A percentile compares a stretch with the other conserved stretches of the same genome.
Evolutionary conservation across 2,888 invertebrate species (phyloP).

Genomic region (Xanthia togata): DNA sequence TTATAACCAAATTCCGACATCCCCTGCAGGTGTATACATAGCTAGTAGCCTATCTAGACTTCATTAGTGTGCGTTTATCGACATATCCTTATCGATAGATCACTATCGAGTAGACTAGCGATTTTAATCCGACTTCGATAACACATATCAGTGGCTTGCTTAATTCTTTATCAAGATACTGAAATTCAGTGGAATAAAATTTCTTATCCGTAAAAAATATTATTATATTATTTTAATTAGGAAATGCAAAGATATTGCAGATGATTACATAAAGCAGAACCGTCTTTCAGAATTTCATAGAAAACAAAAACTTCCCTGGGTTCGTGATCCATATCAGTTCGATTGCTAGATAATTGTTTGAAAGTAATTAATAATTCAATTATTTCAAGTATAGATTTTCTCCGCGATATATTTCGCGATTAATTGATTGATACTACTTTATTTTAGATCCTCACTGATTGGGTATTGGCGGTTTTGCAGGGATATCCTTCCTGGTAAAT

Average conservation of each 20-base stretch:
- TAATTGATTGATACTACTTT: slow-evolving; percentile 34
- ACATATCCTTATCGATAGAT: slow-evolving; percentile 77
- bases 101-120: slow-evolving; percentile 77
- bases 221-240: slow-evolving; percentile 16
- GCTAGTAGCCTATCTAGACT: slow-evolving; percentile 55
- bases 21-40: slow-evolving; percentile 51
- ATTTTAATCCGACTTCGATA: slow-evolving; percentile 84
- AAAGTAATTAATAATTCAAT: slow-evolving; percentile 7
- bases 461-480: not conserved
- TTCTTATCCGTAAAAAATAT: slow-evolving; percentile 34
- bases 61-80: slow-evolving; percentile 68
- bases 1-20: slow-evolving; percentile 21
- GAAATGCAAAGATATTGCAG: slow-evolving; percentile 8
- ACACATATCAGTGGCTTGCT: slow-evolving; percentile 66
- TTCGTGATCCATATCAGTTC: not conserved
- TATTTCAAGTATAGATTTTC: slow-evolving; percentile 27
- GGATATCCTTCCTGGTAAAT: not conserved
- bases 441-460: slow-evolving; percentile 13
- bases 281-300: not conserved
- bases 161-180: slow-evolving; percentile 75
- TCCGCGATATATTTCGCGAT: slow-evolving; percentile 15
- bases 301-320: not conserved
- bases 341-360: not conserved
- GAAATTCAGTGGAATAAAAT: slow-evolving; percentile 61
- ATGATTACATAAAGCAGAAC: not conserved